Percentiles rank a stretch among this genome's conserved stretches.
Evolutionary conservation across 2,113 vertebrate species (phyloP).

Genomic region (Delphinus delphis): DNA sequence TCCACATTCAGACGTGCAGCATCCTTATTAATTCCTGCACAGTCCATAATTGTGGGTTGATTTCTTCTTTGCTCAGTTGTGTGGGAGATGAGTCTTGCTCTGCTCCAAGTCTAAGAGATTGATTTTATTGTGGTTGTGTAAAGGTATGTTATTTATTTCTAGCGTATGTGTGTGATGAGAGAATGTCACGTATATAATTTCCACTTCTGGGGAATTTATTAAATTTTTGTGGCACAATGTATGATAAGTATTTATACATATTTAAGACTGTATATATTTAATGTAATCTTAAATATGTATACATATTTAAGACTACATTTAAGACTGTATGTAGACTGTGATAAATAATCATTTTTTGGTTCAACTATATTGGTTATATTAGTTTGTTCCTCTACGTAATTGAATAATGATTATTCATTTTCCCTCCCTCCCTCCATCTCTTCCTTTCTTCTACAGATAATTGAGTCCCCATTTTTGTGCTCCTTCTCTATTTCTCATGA

Average conservation of each 20-base stretch:
- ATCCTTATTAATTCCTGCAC: background rate
- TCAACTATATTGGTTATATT: background rate
- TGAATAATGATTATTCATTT: background rate
- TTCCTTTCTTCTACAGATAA: background rate
- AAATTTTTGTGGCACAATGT: background rate
- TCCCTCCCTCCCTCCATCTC: background rate
- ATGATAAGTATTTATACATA: background rate
- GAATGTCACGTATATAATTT: background rate
- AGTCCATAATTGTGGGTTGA: background rate
- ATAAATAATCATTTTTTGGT: background rate
- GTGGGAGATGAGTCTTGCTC: background rate
- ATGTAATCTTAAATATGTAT: background rate
- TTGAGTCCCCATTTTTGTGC: background rate
- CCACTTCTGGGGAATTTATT: background rate
- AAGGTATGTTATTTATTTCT: background rate
- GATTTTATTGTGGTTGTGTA: background rate
- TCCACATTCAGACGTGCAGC: background rate
- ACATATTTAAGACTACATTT: background rate
- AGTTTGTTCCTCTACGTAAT: background rate
- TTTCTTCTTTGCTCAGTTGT: background rate
- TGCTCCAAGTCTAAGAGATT: background rate
- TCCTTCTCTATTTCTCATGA: background rate
- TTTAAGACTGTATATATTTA: background rate
- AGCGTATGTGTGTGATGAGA: background rate
- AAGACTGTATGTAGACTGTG: background rate